Conservation (phyloP, 1,140 invertebrate species). For the Papilio helenus region DNA sequence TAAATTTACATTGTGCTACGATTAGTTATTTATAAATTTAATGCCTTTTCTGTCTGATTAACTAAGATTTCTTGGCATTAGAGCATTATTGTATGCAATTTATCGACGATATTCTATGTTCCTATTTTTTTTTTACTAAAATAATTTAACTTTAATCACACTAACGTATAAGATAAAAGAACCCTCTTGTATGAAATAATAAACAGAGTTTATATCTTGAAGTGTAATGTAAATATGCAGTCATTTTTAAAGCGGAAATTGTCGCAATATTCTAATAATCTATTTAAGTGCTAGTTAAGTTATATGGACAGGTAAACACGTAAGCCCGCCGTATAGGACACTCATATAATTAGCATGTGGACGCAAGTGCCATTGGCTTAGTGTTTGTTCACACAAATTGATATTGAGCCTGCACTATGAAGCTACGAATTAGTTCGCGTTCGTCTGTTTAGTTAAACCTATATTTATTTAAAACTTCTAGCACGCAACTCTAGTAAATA, state of each 20-base stretch:
- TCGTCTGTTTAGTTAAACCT: constrained; percentile 35
- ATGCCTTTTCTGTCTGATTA: neutral
- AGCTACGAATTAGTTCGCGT: constrained; percentile 49
- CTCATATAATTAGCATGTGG: constrained; percentile 41
- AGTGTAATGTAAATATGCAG: constrained; percentile 17
- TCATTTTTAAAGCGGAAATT: constrained; percentile 26
- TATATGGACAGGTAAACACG: constrained; percentile 31
- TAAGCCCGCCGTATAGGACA: constrained; percentile 31
- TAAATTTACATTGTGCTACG: neutral
- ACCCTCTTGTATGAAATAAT: neutral
- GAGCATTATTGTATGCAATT: neutral
- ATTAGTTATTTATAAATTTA: neutral
- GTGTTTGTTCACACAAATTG: constrained; percentile 54
- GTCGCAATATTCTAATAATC: constrained; percentile 37
- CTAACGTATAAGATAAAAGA: too few species aligned
- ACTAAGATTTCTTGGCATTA: neutral
- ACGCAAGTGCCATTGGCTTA: constrained; percentile 36
- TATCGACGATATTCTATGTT: neutral
- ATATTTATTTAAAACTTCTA: constrained; percentile 33
- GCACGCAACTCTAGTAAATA: constrained; percentile 1
- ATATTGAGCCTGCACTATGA: constrained; percentile 56
- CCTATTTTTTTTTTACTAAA: neutral
- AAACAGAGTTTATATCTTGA: neutral
- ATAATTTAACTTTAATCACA: too few species aligned
- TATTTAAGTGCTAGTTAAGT: constrained; percentile 27